Evolutionary conservation across 1,140 invertebrate species (phyloP).

Genomic region (Drosophila subobscura): DNA sequence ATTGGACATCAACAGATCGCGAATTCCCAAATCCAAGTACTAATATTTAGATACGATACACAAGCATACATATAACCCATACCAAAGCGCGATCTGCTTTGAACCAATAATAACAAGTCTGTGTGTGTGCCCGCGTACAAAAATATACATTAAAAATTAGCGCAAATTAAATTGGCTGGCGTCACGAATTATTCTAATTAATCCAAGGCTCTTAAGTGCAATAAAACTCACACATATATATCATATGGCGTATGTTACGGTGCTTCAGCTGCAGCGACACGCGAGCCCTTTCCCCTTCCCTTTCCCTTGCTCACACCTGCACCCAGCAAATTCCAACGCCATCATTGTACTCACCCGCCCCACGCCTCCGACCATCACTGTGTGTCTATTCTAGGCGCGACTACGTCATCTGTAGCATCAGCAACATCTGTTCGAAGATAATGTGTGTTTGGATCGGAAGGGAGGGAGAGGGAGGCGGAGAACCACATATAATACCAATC

Average conservation of each 20-base stretch:
- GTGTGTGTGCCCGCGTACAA: slow-evolving; percentile 12
- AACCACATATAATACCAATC: too few relatives aligned
- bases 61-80: too few relatives aligned
- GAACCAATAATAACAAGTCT: neutral
- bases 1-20: too few relatives aligned
- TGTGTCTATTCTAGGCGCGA: slow-evolving; percentile 58
- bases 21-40: too few relatives aligned
- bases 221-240: slow-evolving; percentile 2
- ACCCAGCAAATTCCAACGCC: too few relatives aligned
- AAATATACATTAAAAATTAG: slow-evolving; percentile 35
- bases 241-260: neutral
- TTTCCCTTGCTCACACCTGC: neutral
- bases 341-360: slow-evolving; percentile 7
- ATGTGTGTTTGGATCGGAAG: slow-evolving; percentile 4
- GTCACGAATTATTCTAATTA: neutral
- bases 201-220: slow-evolving; percentile 17
- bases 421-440: slow-evolving; percentile 66
- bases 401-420: slow-evolving; percentile 65
- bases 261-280: slow-evolving; percentile 15
- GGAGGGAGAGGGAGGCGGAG: too few relatives aligned
- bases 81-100: too few relatives aligned
- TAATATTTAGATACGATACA: neutral
- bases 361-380: slow-evolving; percentile 13
- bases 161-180: slow-evolving; percentile 18
- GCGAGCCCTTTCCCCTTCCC: slow-evolving; percentile 8